Base-by-base conservation (phyloP, 2,888 invertebrate genomes). In the Tubulanus polymorphus region DNA sequence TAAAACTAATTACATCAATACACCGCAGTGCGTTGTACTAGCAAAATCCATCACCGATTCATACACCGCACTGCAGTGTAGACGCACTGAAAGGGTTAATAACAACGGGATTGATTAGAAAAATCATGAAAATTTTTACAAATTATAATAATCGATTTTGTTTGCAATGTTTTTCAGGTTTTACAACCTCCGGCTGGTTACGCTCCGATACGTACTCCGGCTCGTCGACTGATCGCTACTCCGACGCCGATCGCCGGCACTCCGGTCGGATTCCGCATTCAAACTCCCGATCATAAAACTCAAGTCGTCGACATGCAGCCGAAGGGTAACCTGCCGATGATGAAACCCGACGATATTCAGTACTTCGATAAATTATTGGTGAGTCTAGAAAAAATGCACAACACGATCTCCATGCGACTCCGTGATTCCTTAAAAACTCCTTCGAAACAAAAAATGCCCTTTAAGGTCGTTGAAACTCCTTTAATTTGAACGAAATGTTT, bases 301-400 rank as follows among this genome's bases (percentile, higher is more conserved):
- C 70, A 71, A 72, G 90, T 90, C 78, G 87, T 94, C 71, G 97
- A 99, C 79, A 93, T 93, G 76, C 99, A 99, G 82, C 99, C 99
- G 1, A 96, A 95, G 80, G 84, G 84, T 37, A 97, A 97, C 82
- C 84, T 99, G 68, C 99, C 99, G 18, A 94, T 99, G 78, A 91
- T 99, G 88, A 99, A 99, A 80, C 99, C 99, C 0, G 99, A 99
- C 81, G 96, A 96, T 82, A 95, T 99, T 47, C 99, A 99, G 82
- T 99, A 99, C 82, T 99, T 99, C 81, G 99, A 99, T 81, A 99
- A 99, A 81, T 83, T 99, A 62, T 84, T 99, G 64, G 88, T 79
- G 32, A 57, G 70, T 63, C n/a, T n/a, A n/a, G n/a, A n/a, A n/a
- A n/a, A n/a, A n/a, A n/a, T n/a, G n/a, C n/a, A n/a, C n/a, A n/a